Base-by-base conservation (phyloP, 1,140 invertebrate genomes). In the Drosophila quadrilineata region DNA sequence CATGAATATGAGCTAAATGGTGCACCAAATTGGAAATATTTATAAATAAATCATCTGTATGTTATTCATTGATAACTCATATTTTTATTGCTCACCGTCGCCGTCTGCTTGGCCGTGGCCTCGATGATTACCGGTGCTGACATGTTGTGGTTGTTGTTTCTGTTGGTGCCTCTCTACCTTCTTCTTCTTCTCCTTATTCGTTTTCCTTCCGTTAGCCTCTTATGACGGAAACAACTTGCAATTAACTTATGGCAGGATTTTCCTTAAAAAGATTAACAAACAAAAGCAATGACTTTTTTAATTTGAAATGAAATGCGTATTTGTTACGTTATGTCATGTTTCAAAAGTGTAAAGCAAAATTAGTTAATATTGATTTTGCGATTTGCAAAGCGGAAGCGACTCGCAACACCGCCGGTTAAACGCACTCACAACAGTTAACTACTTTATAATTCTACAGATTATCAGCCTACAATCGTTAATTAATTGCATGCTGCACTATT, bases 81-180 rank as follows among this genome's bases (percentile, higher is more conserved):
- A 24, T 38, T 12, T 8, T n/a, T 38, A 26, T 19, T 6, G 91
- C 92, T 93, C 90, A 95, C 95, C 77, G 94, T 95, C 12, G 94
- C 94, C 6, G 95, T 95, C 71, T 96, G 95, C 91, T 94, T 95
- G 57, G 92, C 92, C 40, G 94, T 93, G 60, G 95, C 94, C 65
- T 94, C 92, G 68, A 95, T 92, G 79, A 96, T 92, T 57, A 95
- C 94, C 54, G 94, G 94, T 88, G 92, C 93, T 49, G 93, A 90
- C 92, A 93, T 93, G 17, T 59, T 71, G 50, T 40, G n/a, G n/a
- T n/a, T n/a, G n/a, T n/a, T n/a, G n/a, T n/a, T n/a, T n/a, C n/a
- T n/a, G n/a, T n/a, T n/a, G n/a, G n/a, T n/a, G n/a, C n/a, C n/a
- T n/a, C n/a, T n/a, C n/a, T n/a, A n/a, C n/a, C n/a, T n/a, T n/a